These are phyloP conservation scores for Setophaga kirtlandii DNA, from an alignment of 2,113 vertebrate genomes.

Conservation along the genomic window DNA sequence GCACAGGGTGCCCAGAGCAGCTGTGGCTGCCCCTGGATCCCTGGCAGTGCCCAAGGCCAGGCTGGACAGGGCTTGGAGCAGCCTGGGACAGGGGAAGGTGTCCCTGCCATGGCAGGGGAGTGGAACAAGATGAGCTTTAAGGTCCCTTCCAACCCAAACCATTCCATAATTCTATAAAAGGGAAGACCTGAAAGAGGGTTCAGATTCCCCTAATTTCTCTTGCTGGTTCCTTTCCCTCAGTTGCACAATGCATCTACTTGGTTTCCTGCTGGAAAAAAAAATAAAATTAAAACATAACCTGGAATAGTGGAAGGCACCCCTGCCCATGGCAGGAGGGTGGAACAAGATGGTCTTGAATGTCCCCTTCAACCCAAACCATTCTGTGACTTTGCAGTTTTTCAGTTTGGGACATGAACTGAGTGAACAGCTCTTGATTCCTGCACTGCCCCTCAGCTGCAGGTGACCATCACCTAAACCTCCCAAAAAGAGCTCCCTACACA, in stretches of 20 bases:
- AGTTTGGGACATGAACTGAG: not conserved
- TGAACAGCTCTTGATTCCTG: fast-evolving
- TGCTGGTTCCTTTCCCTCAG: not conserved
- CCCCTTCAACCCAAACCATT: not conserved
- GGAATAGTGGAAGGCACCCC: not conserved
- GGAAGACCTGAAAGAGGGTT: not conserved
- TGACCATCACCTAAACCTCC: not conserved
- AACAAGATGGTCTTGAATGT: not conserved
- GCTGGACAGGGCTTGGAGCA: fast-evolving
- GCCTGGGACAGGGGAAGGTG: not conserved
- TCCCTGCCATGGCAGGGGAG: not conserved
- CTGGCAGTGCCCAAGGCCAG: not conserved
- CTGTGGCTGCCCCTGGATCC: not conserved
- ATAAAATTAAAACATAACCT: not conserved
- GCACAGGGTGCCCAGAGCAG: not conserved
- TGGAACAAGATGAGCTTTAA: not conserved
- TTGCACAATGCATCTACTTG: not conserved
- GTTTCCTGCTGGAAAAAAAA: not conserved
- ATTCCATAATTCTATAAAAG: not conserved
- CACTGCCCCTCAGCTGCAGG: not conserved
- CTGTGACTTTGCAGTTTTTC: not conserved
- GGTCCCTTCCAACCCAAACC: not conserved
- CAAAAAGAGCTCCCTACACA: not conserved
- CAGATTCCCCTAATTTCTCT: not conserved
- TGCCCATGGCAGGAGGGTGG: not conserved